Percentiles rank a stretch among this genome's conserved stretches.
Conservation (phyloP, 2,888 invertebrate genomes). For the Agriotes lineatus region DNA sequence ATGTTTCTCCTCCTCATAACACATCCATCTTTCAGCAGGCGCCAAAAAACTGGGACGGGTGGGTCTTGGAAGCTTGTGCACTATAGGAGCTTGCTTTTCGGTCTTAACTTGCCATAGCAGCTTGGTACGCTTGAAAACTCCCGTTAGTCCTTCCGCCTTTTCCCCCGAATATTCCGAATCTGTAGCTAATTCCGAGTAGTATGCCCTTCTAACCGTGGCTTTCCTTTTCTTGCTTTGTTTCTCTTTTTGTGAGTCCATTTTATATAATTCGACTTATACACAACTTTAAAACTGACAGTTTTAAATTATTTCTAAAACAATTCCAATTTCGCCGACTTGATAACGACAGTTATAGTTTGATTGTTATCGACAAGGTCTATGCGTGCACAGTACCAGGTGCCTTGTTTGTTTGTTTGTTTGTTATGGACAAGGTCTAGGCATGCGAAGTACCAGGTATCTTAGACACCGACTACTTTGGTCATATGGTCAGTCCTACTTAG, state of each 20-base stretch:
- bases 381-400: too few species aligned
- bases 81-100: conserved; percentile 70
- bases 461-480: too few species aligned
- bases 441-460: too few species aligned
- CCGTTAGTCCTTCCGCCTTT: conserved; percentile 51
- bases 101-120: conserved; percentile 71
- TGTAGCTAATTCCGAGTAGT: conserved; percentile 74
- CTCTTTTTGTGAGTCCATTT: neutral
- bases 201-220: conserved; percentile 64
- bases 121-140: conserved; percentile 66
- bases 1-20: conserved; percentile 72
- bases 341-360: too few species aligned
- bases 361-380: too few species aligned
- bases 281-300: neutral
- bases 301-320: conserved; percentile 2
- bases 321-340: conserved; percentile 8
- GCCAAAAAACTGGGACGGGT: conserved; percentile 67
- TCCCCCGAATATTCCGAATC: conserved; percentile 63
- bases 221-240: conserved; percentile 6
- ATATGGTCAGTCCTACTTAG: too few species aligned
- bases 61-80: conserved; percentile 66
- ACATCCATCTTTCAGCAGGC: conserved; percentile 76
- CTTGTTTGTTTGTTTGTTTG: too few species aligned
- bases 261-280: neutral
- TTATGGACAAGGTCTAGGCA: too few species aligned